Percentiles rank a stretch among this genome's conserved stretches.
Evolutionary conservation across 2,888 invertebrate genomes (phyloP).

Genomic region (Nemotelus pantherinus): DNA sequence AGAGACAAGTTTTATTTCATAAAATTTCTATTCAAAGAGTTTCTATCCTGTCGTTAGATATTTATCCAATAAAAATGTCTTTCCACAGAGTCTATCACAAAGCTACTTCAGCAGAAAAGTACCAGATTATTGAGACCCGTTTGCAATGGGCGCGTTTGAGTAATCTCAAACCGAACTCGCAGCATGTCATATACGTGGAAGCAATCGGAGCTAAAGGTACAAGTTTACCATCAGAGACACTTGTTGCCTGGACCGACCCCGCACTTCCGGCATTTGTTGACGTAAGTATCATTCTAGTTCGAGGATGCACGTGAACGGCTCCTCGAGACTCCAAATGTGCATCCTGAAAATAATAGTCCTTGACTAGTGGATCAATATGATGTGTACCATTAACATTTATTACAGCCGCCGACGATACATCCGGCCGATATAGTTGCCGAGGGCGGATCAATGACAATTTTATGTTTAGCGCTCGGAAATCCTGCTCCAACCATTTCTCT

Average conservation of each 20-base stretch:
- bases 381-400: constrained; percentile 8
- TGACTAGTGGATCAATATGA: background rate
- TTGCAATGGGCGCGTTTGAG: constrained; percentile 78
- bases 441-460: constrained; percentile 86
- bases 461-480: constrained; percentile 86
- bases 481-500: constrained; percentile 86
- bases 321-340: background rate
- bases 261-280: constrained; percentile 88
- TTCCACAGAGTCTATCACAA: constrained; percentile 74
- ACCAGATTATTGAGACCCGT: constrained; percentile 72
- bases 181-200: constrained; percentile 81
- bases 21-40: too few relatives aligned
- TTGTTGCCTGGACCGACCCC: constrained; percentile 88
- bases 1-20: too few relatives aligned
- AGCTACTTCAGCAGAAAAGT: constrained; percentile 71
- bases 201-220: constrained; percentile 76
- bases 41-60: too few relatives aligned
- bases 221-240: constrained; percentile 81
- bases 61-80: too few relatives aligned
- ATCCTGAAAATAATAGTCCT: background rate
- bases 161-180: constrained; percentile 80
- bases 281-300: constrained; percentile 66
- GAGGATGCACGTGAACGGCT: background rate
- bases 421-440: constrained; percentile 85
- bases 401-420: constrained; percentile 82